A percentile compares a stretch with the other conserved stretches of the same genome.
phyloP scores from a whole-genome alignment of 1,140 invertebrate species.

The Lethrus apterus region DNA sequence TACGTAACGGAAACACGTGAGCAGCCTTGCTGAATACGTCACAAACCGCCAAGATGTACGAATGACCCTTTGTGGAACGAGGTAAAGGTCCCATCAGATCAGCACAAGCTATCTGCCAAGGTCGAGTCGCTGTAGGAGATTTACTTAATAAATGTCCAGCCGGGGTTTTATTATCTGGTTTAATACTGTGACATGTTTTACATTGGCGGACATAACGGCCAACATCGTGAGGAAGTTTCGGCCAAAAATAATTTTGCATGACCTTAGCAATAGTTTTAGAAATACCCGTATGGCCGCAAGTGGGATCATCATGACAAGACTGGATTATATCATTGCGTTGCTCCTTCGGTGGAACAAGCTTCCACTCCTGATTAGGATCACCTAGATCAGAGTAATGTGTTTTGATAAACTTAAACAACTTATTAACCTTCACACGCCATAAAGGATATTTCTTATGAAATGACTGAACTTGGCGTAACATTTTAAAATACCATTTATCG shows the following conservation, averaged over 20 bases:
- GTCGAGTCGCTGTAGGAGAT: neutral
- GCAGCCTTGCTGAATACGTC: neutral
- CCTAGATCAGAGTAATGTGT: too few species aligned
- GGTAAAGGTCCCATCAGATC: conserved; percentile 3
- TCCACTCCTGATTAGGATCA: too few species aligned
- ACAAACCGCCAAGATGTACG: neutral
- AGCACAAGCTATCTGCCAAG: conserved; percentile 2
- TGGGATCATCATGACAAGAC: neutral
- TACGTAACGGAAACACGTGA: neutral
- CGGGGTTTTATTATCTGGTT: neutral
- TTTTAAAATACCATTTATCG: too few species aligned
- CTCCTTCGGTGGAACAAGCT: too few species aligned
- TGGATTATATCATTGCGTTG: neutral
- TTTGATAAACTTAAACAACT: too few species aligned
- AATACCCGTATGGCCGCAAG: neutral
- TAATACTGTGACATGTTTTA: neutral
- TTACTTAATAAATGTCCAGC: conserved; percentile 2
- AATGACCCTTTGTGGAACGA: neutral
- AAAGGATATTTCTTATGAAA: too few species aligned
- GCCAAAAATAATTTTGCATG: neutral
- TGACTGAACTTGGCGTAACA: too few species aligned
- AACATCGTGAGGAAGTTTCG: neutral
- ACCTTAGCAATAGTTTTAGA: neutral
- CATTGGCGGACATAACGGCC: neutral
- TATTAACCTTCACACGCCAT: too few species aligned